Base-by-base conservation (phyloP, 2,888 invertebrate genomes). In the Sisyra terminalis region DNA sequence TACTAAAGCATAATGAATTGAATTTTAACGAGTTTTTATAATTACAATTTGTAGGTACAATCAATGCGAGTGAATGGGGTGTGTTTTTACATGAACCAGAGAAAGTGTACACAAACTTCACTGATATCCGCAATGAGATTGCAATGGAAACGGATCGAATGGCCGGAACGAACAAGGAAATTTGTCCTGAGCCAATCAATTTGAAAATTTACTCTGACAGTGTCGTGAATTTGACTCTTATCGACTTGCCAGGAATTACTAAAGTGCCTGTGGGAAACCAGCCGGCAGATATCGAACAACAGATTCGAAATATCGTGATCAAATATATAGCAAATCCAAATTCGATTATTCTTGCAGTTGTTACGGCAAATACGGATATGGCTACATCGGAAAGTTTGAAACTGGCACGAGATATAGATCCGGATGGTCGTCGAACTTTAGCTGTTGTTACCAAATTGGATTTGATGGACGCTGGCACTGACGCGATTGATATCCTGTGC, bases 401-500 rank as follows among this genome's bases (percentile, higher is more conserved):
- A 64, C 71, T 98, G 55, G 88, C 96, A 39, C 89, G 90, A 61
- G 88, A 94, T 56, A 88, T 92, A 1, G 98, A 98, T 65, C 87
- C 90, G 4, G 94, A 97, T 61, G 97, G 97, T 15, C 70, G 92
- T 32, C 72, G 98, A 49, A 99, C 98, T 0, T 67, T 99, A 45
- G 98, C 96, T 48, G 98, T 99, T 18, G 84, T 98, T 38, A 99
- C 98, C 6, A 99, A 99, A 66, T 69, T 99, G 51, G 98, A 99
- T 75, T 74, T 99, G 55, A 99, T 99, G 98, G 98, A 99, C 72
- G 94, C 94, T 50, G 88, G 92, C 39, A 99, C 98, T 38, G 98
- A 99, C 69, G 98, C 98, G 1, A 93, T 97, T 60, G 98, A 98
- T 61, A 93, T 98, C 51, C 66, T 99, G 38, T 96, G 93, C 62